Conservation (phyloP, 2,797 vertebrate genomes). For the Phataginus tricuspis region DNA sequence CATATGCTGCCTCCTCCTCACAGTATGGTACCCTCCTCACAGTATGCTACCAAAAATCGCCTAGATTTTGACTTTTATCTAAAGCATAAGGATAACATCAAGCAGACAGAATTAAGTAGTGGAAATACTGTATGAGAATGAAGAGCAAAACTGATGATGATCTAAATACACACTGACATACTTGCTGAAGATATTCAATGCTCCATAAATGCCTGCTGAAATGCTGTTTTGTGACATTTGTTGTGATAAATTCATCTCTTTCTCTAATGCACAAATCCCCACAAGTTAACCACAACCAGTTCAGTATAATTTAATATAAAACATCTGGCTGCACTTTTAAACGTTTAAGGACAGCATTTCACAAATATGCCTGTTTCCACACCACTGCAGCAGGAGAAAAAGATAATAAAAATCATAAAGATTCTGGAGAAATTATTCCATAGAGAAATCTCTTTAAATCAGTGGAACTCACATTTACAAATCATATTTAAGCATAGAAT, state of each 20-base stretch:
- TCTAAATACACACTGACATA: neutral
- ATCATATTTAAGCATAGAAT: neutral
- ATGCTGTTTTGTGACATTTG: neutral
- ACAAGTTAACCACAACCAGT: neutral
- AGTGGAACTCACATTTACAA: neutral
- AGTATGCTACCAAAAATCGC: conserved; percentile 60
- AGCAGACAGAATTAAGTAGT: conserved; percentile 21
- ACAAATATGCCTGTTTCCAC: neutral
- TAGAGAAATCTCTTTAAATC: neutral
- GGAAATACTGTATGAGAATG: conserved; percentile 30
- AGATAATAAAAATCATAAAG: neutral
- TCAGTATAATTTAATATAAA: conserved; percentile 21
- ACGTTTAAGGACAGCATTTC: conserved; percentile 3
- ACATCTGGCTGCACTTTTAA: conserved; percentile 16
- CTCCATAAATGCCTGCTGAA: conserved; percentile 41
- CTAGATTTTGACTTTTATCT: conserved; percentile 50
- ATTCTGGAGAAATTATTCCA: neutral
- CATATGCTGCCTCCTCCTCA: conserved; percentile 77
- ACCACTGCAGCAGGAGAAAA: neutral
- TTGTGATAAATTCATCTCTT: conserved; percentile 38
- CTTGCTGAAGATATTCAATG: conserved; percentile 23
- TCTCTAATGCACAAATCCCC: conserved; percentile 22
- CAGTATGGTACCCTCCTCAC: conserved; percentile 61
- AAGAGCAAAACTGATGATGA: conserved; percentile 48
- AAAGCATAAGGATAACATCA: conserved; percentile 35